phyloP scores from a whole-genome alignment of 1,140 invertebrate species.

The Dryas iulia region DNA sequence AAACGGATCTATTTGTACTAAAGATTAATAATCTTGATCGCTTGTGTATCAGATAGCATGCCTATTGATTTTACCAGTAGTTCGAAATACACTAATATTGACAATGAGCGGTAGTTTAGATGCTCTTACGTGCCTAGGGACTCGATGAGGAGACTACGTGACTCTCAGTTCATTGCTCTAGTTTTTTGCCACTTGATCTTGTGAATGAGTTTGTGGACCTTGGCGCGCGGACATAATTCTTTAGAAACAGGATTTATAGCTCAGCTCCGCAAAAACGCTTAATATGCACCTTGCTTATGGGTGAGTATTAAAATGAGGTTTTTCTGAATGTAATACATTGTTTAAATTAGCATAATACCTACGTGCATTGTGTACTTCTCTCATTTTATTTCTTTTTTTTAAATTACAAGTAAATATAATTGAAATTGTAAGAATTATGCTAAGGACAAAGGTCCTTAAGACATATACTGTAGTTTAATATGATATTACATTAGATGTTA shows the following conservation, averaged over 20 bases:
- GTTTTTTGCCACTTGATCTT: conserved; percentile 73
- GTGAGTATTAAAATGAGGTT: conserved; percentile 1
- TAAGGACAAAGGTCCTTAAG: not conserved
- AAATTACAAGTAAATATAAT: not conserved
- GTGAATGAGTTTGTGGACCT: conserved; percentile 70
- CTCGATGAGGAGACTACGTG: conserved; percentile 68
- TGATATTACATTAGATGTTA: not conserved
- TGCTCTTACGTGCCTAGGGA: conserved; percentile 65
- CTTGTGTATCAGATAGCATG: conserved; percentile 57
- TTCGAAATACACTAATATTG: conserved; percentile 70
- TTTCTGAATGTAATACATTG: not conserved
- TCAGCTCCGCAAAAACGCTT: conserved; percentile 33
- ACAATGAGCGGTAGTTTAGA: conserved; percentile 79
- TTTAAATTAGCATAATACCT: not conserved
- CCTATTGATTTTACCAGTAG: conserved; percentile 69
- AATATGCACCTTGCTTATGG: conserved; percentile 9
- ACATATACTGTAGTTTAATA: not conserved
- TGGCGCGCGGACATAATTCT: conserved; percentile 39
- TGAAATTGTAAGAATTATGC: not conserved
- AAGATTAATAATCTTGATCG: conserved; percentile 58
- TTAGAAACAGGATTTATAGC: conserved; percentile 44
- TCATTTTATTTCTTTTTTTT: not conserved
- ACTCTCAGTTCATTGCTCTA: conserved; percentile 73
- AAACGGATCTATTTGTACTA: conserved; percentile 36
- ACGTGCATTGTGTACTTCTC: not conserved